Evolutionary conservation across 1,140 invertebrate genomes (phyloP).

Genomic region (Drosophila insularis): DNA sequence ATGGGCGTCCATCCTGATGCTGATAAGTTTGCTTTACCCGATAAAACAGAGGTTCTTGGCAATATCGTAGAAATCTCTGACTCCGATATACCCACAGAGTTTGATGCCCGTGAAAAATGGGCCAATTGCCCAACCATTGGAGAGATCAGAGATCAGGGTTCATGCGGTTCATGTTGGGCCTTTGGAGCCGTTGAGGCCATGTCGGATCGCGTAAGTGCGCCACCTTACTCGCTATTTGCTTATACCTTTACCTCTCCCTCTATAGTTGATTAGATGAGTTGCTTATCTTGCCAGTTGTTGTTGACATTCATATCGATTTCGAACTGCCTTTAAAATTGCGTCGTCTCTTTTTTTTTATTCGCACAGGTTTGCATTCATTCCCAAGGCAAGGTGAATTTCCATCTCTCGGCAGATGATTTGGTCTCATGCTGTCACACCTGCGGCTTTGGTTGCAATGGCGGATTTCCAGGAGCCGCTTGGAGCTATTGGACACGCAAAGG

Average conservation of each 20-base stretch:
- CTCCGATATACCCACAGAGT: slow-evolving; percentile 87
- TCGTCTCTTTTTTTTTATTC: slow-evolving; percentile 20
- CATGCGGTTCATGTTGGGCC: slow-evolving; percentile 84
- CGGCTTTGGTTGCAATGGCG: slow-evolving; percentile 94
- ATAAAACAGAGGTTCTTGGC: slow-evolving; percentile 51
- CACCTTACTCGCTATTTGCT: background rate
- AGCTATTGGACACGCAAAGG: slow-evolving; percentile 91
- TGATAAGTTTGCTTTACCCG: slow-evolving; percentile 82
- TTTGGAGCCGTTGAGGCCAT: slow-evolving; percentile 96
- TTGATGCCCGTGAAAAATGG: slow-evolving; percentile 92
- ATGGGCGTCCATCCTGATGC: slow-evolving; percentile 88
- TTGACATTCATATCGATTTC: slow-evolving; percentile 12
- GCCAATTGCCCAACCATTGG: slow-evolving; percentile 91
- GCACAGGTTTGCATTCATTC: slow-evolving; percentile 90
- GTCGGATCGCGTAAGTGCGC: slow-evolving; percentile 88
- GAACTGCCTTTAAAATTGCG: slow-evolving; percentile 10
- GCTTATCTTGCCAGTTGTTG: slow-evolving; percentile 18
- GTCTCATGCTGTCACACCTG: slow-evolving; percentile 92
- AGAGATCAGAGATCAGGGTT: slow-evolving; percentile 91
- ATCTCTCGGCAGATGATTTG: slow-evolving; percentile 94
- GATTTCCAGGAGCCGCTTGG: slow-evolving; percentile 88
- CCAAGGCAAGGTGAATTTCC: slow-evolving; percentile 87
- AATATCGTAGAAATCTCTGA: slow-evolving; percentile 24
- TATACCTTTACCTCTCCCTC: slow-evolving; percentile 20
- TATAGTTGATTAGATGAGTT: slow-evolving; percentile 31